phyloP scores from a whole-genome alignment of 2,888 invertebrate genomes.

The Eurytoma californica region DNA sequence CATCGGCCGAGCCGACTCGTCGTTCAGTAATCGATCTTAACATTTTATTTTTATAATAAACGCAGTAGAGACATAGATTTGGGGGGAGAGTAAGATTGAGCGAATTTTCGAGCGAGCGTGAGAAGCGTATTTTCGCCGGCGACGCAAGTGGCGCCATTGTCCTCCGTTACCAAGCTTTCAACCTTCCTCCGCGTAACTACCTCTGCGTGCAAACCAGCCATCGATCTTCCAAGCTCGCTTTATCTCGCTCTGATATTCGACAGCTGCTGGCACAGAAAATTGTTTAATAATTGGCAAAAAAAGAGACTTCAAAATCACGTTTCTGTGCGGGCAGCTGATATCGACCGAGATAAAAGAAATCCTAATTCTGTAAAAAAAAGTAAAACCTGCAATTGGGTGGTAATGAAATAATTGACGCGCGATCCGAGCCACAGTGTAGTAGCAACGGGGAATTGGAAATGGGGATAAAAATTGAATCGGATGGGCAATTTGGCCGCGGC shows the following conservation, averaged over 20 bases:
- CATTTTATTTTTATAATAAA: slow-evolving; percentile 72
- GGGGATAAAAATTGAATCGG: slow-evolving; percentile 8
- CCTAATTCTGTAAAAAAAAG: neutral
- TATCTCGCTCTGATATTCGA: no score
- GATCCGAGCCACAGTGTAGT: slow-evolving; percentile 26
- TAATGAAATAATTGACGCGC: slow-evolving; percentile 21
- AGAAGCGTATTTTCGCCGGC: slow-evolving; percentile 59
- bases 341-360: no score
- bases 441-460: neutral
- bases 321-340: no score
- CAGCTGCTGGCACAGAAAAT: neutral
- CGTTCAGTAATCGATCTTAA: slow-evolving; percentile 71
- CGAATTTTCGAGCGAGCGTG: neutral
- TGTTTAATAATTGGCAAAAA: no score
- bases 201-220: slow-evolving; percentile 13
- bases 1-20: slow-evolving; percentile 59
- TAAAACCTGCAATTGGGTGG: neutral
- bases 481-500: neutral
- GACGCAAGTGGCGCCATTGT: slow-evolving; percentile 63
- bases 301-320: no score
- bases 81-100: neutral
- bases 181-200: neutral
- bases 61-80: slow-evolving; percentile 59
- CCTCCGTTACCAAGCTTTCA: slow-evolving; percentile 37
- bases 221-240: slow-evolving; percentile 22